These are phyloP conservation scores for Nixonia krombeini DNA, from an alignment of 1,140 invertebrate species.

Conservation along the genomic window DNA sequence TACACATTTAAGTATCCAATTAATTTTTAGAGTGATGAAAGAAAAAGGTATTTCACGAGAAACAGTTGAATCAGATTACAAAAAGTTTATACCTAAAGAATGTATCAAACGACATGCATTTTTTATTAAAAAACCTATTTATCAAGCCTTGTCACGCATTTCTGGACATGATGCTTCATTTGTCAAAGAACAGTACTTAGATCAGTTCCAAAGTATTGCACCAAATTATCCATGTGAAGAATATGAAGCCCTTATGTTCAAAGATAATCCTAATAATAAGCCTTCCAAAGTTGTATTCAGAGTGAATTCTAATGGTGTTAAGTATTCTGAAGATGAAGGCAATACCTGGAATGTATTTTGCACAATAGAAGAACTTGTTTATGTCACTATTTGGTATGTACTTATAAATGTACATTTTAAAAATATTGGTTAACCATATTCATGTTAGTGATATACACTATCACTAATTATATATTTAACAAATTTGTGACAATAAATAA, in stretches of 20 bases:
- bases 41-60: conserved; percentile 78
- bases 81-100: conserved; percentile 85
- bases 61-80: conserved; percentile 81
- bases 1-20: background rate
- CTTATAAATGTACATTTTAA: too few species aligned
- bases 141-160: conserved; percentile 77
- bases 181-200: conserved; percentile 84
- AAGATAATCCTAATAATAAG: conserved; percentile 55
- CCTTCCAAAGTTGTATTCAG: conserved; percentile 69
- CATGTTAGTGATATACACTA: too few species aligned
- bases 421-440: too few species aligned
- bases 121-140: conserved; percentile 83
- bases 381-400: conserved; percentile 77
- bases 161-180: conserved; percentile 76
- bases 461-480: conserved; percentile 3
- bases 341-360: conserved; percentile 81
- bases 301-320: conserved; percentile 76
- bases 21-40: conserved; percentile 75
- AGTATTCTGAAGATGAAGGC: conserved; percentile 78
- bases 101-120: conserved; percentile 81
- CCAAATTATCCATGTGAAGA: conserved; percentile 86
- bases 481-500: background rate
- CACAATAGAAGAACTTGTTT: conserved; percentile 86
- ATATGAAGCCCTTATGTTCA: conserved; percentile 79
- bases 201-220: conserved; percentile 82